Base-by-base conservation (phyloP, 1,140 invertebrate species). In the Hirudo medicinalis region DNA sequence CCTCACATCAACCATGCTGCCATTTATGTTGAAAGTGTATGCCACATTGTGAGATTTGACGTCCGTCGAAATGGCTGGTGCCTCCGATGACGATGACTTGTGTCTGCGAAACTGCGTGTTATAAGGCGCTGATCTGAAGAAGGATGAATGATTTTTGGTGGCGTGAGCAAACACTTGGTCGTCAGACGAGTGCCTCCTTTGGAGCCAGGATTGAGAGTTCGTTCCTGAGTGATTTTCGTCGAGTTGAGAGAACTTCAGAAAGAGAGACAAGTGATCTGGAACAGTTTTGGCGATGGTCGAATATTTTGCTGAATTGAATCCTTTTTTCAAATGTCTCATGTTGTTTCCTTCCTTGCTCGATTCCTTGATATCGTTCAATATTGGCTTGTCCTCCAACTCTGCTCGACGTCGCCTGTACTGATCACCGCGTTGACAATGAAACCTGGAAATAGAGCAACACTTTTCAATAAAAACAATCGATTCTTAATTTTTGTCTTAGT, bases 1-100 rank as follows among this genome's bases (percentile, higher is more conserved):
- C 29, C 73, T 60, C 2, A 74, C 66, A 63, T 74, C 73, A 25
- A 74, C 73, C 73, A 74, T 74, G 73, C 73, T 74, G n/a, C 73
- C 73, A 49, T 74, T 74, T 43, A 36, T 29, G 66, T 74, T 74
- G 70, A 72, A 73, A n/a, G 49, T 67, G 73, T 72, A 74, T 19
- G 32, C 70, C 29, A 73, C 55, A 17, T 63, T 63, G 20, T 32
- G 57, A 63, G 57, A 63, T 11, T 63, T 63, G 22, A 32, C 8
- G 22, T 63, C 57, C 57, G 57, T 63, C 22, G 22, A 25, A 32
- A 63, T 22, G 29, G 29, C 29, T 63, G 57, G 57, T 13, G 57
- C 57, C 15, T 63, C 57, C 22, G 57, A 63, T 63, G 57, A 63
- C 22, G 57, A 63, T 32, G 57, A 63, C 19, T 63, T 63, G 43